Evolutionary conservation across 2,797 vertebrate species (phyloP).

Genomic region (Pterois miles): DNA sequence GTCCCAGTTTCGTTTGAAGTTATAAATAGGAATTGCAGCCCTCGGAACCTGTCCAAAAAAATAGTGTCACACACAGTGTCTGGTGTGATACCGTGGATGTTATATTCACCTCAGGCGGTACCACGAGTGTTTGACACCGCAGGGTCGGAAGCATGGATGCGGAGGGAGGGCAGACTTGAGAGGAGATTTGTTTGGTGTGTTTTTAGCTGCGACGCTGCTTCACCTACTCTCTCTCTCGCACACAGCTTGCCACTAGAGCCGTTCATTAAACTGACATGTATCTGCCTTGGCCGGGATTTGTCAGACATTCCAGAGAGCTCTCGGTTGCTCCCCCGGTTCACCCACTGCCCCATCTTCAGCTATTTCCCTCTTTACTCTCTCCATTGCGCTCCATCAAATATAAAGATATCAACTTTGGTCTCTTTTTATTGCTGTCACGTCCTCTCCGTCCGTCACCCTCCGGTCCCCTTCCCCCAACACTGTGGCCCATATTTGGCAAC

Average conservation of each 20-base stretch:
- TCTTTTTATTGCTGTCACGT: background rate
- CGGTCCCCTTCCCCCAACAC: no score
- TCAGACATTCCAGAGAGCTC: conserved; percentile 26
- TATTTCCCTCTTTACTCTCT: background rate
- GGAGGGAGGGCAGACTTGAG: conserved; percentile 1
- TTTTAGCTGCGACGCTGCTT: conserved; percentile 29
- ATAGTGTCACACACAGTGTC: conserved; percentile 16
- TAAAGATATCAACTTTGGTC: background rate
- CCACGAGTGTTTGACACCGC: conserved; percentile 1
- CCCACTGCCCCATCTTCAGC: background rate
- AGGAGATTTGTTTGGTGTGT: conserved; percentile 31
- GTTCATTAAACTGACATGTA: conserved; percentile 59
- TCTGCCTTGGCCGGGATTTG: conserved; percentile 35
- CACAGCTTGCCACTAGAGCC: conserved; percentile 16
- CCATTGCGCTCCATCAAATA: background rate
- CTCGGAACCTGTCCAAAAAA: conserved; percentile 1
- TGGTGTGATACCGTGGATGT: background rate
- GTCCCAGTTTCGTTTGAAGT: background rate
- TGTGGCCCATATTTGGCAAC: conserved; percentile 44
- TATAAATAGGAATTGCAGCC: conserved; percentile 33
- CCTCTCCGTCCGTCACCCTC: background rate
- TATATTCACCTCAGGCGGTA: background rate
- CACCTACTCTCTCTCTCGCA: background rate
- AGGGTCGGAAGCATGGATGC: background rate
- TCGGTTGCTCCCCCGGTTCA: background rate